Conservation (phyloP, 2,113 vertebrate genomes). For the Bubalus kerabau region DNA sequence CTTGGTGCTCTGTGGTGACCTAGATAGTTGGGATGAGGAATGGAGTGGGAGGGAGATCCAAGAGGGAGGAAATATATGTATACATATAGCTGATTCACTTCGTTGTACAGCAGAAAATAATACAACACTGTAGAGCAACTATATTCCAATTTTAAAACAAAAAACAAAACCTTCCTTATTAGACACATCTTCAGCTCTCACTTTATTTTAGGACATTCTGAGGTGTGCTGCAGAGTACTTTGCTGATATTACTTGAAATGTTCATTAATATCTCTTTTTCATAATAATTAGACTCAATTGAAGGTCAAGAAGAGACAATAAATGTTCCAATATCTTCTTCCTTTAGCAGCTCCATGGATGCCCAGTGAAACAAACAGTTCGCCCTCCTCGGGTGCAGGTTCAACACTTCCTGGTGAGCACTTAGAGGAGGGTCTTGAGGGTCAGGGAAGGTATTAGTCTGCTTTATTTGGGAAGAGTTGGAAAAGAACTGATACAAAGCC, state of each 20-base stretch:
- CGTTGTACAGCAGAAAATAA: not conserved
- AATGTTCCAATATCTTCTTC: not conserved
- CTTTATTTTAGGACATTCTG: not conserved
- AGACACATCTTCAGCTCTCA: not conserved
- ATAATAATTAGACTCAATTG: not conserved
- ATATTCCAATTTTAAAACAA: not conserved
- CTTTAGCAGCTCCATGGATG: not conserved
- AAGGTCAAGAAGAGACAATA: not conserved
- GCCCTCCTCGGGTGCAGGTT: not conserved
- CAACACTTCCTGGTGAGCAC: slow-evolving; percentile 29
- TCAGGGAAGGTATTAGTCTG: not conserved
- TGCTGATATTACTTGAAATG: not conserved
- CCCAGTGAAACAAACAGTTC: not conserved
- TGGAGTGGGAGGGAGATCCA: not conserved
- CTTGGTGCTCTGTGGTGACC: not conserved
- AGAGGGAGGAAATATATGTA: not conserved
- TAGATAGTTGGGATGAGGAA: not conserved
- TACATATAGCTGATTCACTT: not conserved
- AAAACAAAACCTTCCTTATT: not conserved
- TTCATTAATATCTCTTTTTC: not conserved
- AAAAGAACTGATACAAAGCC: not conserved
- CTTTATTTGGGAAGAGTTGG: not conserved
- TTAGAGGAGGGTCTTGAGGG: not conserved
- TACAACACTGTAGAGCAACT: not conserved
- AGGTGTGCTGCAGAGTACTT: not conserved